phyloP scores from a whole-genome alignment of 2,113 vertebrate genomes.

The Cyprinodon tularosa region DNA sequence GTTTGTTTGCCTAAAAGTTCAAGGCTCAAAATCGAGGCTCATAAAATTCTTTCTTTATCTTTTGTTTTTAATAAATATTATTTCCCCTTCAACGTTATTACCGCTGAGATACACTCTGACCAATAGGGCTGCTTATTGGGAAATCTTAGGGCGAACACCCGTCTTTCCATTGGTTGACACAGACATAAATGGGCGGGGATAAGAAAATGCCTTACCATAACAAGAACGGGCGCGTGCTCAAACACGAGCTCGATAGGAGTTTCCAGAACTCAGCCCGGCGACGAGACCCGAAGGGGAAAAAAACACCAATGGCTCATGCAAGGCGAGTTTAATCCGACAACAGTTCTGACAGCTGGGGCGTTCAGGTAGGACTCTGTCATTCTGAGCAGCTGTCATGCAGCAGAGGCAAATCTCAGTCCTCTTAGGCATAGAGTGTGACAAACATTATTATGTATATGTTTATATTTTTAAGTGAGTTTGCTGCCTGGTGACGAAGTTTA shows the following conservation, averaged over 20 bases:
- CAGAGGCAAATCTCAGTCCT: not conserved
- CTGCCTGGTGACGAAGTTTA: not conserved
- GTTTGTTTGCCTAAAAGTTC: not conserved
- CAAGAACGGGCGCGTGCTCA: conserved; percentile 44
- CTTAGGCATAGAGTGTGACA: not conserved
- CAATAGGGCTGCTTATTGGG: conserved; percentile 20
- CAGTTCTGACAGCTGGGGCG: conserved; percentile 11
- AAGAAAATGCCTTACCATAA: conserved; percentile 49
- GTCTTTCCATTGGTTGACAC: conserved; percentile 46
- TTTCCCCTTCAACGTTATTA: not conserved
- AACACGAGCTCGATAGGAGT: conserved; percentile 26
- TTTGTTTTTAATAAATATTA: not conserved
- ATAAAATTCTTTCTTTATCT: not conserved
- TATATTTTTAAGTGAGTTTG: not conserved
- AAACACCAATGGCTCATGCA: conserved; percentile 39
- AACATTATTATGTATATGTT: not conserved
- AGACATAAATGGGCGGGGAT: conserved; percentile 34
- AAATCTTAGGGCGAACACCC: accelerated
- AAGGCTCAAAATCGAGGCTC: not conserved
- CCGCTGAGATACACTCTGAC: conserved; percentile 1
- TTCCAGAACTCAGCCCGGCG: not conserved
- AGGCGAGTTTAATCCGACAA: not conserved
- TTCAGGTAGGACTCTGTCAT: conserved; percentile 48
- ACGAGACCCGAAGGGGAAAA: not conserved
- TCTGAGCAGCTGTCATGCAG: not conserved